Conservation (phyloP, 2,113 vertebrate genomes). For the Hyaena hyaena region DNA sequence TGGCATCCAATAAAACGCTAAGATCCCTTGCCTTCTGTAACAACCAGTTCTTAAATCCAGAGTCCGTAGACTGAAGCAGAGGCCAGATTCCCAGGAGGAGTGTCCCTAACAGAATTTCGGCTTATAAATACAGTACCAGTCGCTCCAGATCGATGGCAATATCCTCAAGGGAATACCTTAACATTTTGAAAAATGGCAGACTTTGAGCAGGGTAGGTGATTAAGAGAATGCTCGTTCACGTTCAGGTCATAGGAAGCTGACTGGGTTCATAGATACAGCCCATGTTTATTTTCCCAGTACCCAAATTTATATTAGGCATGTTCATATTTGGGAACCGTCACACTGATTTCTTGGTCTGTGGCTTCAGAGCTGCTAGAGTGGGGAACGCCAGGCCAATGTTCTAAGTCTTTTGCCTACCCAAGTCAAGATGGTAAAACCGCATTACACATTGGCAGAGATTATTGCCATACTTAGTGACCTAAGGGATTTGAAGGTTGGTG, state of each 20-base stretch:
- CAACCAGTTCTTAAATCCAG: not conserved
- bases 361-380: not conserved
- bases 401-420: not conserved
- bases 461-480: not conserved
- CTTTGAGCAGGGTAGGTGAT: not conserved
- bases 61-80: not conserved
- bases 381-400: not conserved
- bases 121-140: not conserved
- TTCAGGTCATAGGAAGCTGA: not conserved
- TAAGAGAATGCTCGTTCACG: not conserved
- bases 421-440: not conserved
- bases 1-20: not conserved
- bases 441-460: not conserved
- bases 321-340: not conserved
- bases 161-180: not conserved
- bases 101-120: not conserved
- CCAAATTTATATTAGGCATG: not conserved
- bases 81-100: not conserved
- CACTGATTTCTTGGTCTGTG: not conserved
- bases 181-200: not conserved
- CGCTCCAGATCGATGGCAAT: not conserved
- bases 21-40: not conserved
- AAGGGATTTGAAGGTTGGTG: not conserved
- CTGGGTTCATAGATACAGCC: not conserved
- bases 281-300: not conserved